Conservation (phyloP, 2,113 vertebrate species). For the Myiagra hebetior region DNA sequence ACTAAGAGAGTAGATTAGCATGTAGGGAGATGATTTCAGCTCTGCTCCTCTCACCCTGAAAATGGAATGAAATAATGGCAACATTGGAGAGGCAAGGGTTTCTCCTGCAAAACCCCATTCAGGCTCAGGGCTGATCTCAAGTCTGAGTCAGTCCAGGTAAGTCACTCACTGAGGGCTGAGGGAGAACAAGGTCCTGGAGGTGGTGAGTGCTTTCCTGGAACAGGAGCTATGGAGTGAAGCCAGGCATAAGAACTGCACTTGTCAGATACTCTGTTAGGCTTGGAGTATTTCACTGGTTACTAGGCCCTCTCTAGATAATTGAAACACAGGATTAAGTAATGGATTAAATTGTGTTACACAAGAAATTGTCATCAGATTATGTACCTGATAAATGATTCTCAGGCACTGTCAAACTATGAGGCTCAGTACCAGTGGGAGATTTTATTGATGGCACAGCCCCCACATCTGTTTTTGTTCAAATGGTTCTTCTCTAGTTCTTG, state of each 20-base stretch:
- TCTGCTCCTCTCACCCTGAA: background rate
- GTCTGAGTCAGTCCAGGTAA: rapidly evolving
- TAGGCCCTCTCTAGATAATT: background rate
- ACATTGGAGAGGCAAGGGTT: background rate
- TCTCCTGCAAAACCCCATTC: background rate
- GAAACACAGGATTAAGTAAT: background rate
- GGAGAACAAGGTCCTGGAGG: background rate
- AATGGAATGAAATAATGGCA: background rate
- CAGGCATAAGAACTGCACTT: background rate
- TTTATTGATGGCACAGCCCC: background rate
- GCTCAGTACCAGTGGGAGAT: background rate
- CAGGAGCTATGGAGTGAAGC: background rate
- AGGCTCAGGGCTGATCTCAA: background rate
- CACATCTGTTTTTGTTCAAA: rapidly evolving
- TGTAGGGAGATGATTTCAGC: background rate
- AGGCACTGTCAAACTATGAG: background rate
- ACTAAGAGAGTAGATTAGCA: background rate
- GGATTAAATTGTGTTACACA: background rate
- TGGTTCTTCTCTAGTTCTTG: background rate
- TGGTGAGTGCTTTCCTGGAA: rapidly evolving
- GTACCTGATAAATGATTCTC: background rate
- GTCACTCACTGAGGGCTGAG: rapidly evolving
- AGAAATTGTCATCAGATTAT: background rate
- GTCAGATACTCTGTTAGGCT: background rate
- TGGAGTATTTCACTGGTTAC: background rate